A percentile compares a stretch with the other conserved stretches of the same genome.
Conservation (phyloP, 2,888 invertebrate genomes). For the Creontiades dilutus region DNA sequence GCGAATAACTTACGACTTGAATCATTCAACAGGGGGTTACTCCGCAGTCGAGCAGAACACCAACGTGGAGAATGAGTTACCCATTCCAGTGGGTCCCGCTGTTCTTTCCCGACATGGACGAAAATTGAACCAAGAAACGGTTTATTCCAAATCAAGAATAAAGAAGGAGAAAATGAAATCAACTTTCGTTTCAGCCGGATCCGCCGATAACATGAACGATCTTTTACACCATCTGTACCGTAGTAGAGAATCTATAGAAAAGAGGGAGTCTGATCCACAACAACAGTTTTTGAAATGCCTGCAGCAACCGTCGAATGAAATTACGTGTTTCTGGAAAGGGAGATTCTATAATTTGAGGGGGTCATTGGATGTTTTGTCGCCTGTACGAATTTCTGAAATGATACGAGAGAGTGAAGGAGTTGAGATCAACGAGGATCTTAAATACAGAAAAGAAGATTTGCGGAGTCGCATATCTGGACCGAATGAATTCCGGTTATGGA, state of each 20-base stretch:
- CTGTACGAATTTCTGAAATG: background rate
- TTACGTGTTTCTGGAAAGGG: conserved; percentile 3
- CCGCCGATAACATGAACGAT: background rate
- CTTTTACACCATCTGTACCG: background rate
- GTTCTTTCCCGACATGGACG: background rate
- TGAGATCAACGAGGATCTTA: background rate
- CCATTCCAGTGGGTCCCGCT: background rate
- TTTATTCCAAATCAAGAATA: background rate
- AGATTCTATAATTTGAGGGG: conserved; percentile 5
- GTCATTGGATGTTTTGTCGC: background rate
- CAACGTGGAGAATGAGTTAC: background rate
- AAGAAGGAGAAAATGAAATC: background rate
- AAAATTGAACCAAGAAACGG: background rate
- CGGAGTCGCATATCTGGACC: background rate
- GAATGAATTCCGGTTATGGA: background rate
- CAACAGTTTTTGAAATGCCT: conserved; percentile 21
- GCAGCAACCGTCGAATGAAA: background rate
- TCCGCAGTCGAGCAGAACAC: background rate
- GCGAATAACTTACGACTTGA: background rate
- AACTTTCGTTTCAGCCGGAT: background rate
- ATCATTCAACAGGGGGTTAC: background rate
- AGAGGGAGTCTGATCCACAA: background rate
- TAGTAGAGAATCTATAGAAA: background rate
- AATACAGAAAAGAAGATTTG: background rate
- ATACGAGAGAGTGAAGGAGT: background rate